phyloP scores from a whole-genome alignment of 2,113 vertebrate genomes.

The Sminthopsis crassicaudata region DNA sequence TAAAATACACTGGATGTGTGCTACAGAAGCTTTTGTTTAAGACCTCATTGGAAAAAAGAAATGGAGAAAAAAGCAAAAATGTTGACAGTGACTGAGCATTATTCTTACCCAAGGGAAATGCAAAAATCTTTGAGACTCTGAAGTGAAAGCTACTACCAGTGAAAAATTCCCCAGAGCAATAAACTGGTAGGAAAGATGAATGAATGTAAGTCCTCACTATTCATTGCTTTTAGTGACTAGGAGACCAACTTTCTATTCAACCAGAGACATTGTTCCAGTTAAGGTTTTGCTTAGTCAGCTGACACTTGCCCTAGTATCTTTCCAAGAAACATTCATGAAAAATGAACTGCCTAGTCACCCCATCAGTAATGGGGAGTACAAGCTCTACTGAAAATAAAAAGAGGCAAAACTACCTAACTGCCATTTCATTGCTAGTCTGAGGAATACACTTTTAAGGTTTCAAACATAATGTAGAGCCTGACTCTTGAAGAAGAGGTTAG shows the following conservation, averaged over 20 bases:
- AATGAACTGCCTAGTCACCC: neutral
- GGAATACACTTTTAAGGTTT: neutral
- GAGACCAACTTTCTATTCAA: slow-evolving; percentile 3
- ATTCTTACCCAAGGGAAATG: slow-evolving; percentile 34
- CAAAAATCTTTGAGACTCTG: slow-evolving; percentile 18
- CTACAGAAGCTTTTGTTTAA: neutral
- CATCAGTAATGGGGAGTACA: slow-evolving; percentile 3
- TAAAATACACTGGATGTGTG: neutral
- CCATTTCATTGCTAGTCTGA: neutral
- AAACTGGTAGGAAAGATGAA: slow-evolving; percentile 22
- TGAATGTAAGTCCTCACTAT: neutral
- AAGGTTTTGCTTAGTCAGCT: slow-evolving; percentile 55
- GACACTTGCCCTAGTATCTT: slow-evolving; percentile 5
- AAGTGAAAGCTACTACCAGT: neutral
- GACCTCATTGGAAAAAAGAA: slow-evolving; percentile 9
- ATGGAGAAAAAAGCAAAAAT: neutral
- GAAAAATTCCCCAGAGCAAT: slow-evolving; percentile 30
- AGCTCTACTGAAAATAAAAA: neutral
- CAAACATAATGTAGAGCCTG: neutral
- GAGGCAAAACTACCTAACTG: neutral
- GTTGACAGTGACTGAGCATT: neutral
- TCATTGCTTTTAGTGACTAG: neutral
- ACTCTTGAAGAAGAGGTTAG: neutral
- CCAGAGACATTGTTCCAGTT: neutral
- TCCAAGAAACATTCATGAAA: neutral